A percentile compares a stretch with the other conserved stretches of the same genome.
These are phyloP conservation scores for Hephaestus fuliginosus DNA, from an alignment of 2,797 vertebrate species.

Conservation along the genomic window DNA sequence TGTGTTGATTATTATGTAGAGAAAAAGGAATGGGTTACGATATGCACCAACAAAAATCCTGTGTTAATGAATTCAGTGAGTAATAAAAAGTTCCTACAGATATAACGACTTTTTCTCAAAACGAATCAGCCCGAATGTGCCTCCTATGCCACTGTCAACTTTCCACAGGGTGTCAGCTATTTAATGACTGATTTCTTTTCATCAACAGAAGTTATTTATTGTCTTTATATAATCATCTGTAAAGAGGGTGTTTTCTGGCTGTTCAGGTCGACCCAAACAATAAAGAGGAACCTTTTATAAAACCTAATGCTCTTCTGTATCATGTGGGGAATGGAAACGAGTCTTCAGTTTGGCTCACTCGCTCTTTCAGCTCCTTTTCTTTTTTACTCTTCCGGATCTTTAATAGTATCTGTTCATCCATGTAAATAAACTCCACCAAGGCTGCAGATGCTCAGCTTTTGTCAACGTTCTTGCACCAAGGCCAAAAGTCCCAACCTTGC, in stretches of 20 bases:
- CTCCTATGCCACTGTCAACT: conserved; percentile 80
- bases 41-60: conserved; percentile 79
- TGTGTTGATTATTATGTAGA: conserved; percentile 88
- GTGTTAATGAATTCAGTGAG: conserved; percentile 83
- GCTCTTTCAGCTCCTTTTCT: conserved; percentile 23
- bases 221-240: conserved; percentile 86
- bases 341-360: conserved; percentile 10
- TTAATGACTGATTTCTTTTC: conserved; percentile 78
- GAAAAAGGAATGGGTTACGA: conserved; percentile 78
- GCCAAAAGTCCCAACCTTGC: background rate
- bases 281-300: conserved; percentile 90
- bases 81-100: conserved; percentile 72
- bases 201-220: conserved; percentile 87
- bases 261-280: conserved; percentile 82
- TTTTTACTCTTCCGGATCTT: conserved; percentile 13
- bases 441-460: conserved; percentile 51
- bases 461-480: conserved; percentile 18
- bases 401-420: conserved; percentile 21
- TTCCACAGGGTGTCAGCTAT: conserved; percentile 65
- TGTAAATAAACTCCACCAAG: conserved; percentile 67
- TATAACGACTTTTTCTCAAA: conserved; percentile 57
- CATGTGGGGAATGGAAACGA: conserved; percentile 64
- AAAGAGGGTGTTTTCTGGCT: conserved; percentile 78
- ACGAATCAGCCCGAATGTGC: conserved; percentile 67
- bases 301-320: conserved; percentile 84